phyloP scores from a whole-genome alignment of 2,113 vertebrate genomes.

The Hippoglossus stenolepis region DNA sequence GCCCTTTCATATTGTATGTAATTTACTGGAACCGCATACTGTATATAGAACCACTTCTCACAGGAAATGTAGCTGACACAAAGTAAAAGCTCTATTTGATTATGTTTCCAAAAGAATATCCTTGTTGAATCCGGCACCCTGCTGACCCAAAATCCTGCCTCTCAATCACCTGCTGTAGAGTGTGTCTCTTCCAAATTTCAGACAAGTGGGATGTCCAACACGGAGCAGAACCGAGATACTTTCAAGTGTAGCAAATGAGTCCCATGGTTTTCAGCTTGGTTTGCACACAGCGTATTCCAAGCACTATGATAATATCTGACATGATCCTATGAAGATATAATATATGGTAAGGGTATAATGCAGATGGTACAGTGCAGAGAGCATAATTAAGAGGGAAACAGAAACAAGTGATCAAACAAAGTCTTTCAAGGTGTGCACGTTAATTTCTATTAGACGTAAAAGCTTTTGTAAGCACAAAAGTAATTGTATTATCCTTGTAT shows the following conservation, averaged over 20 bases:
- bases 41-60: slow-evolving; percentile 58
- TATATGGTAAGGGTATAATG: slow-evolving; percentile 6
- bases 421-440: not conserved
- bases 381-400: slow-evolving; percentile 1
- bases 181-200: slow-evolving; percentile 30
- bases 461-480: slow-evolving; percentile 17
- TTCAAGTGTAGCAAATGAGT: slow-evolving; percentile 35
- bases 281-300: slow-evolving; percentile 29
- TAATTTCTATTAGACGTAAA: slow-evolving; percentile 10
- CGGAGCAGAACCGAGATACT: slow-evolving; percentile 39
- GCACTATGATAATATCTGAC: slow-evolving; percentile 1
- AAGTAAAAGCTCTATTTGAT: slow-evolving; percentile 54
- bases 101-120: slow-evolving; percentile 54
- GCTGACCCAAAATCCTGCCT: slow-evolving; percentile 46
- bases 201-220: slow-evolving; percentile 37
- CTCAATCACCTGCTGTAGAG: slow-evolving; percentile 44
- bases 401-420: not conserved
- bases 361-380: slow-evolving; percentile 3
- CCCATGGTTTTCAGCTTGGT: not conserved
- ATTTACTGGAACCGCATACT: slow-evolving; percentile 63
- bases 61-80: slow-evolving; percentile 60
- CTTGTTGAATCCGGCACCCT: slow-evolving; percentile 50
- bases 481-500: slow-evolving; percentile 35
- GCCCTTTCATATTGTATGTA: slow-evolving; percentile 68
- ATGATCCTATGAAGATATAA: not conserved